Conservation (phyloP, 2,113 vertebrate genomes). For the Scomber japonicus region DNA sequence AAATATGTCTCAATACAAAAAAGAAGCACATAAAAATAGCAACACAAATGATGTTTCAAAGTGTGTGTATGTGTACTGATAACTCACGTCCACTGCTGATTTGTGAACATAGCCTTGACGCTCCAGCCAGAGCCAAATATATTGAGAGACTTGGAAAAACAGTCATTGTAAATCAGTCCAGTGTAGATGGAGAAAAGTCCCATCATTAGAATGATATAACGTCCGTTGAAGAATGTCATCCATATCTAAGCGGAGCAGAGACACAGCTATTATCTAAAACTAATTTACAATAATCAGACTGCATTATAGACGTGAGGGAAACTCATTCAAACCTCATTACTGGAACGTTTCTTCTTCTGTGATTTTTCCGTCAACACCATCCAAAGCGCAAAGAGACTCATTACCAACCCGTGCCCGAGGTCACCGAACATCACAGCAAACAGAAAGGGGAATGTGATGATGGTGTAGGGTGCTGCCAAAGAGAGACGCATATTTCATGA, state of each 20-base stretch:
- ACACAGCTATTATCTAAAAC: conserved; percentile 7
- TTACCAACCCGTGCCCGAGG: conserved; percentile 91
- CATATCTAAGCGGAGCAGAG: conserved; percentile 88
- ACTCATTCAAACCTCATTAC: conserved; percentile 88
- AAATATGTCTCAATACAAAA: not conserved
- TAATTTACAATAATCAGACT: not conserved
- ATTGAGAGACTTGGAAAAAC: conserved; percentile 97
- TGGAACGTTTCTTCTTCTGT: conserved; percentile 86
- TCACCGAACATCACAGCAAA: conserved; percentile 99
- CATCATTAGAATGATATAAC: conserved; percentile 97
- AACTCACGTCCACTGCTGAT: conserved; percentile 93
- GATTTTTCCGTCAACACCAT: conserved; percentile 93
- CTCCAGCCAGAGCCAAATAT: conserved; percentile 97
- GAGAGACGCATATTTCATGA: not conserved
- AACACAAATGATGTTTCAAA: not conserved
- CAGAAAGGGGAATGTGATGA: conserved; percentile 98
- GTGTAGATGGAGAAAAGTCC: conserved; percentile 97
- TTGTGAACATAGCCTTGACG: conserved; percentile 92
- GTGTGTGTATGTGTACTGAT: not conserved
- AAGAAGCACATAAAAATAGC: not conserved
- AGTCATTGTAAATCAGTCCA: conserved; percentile 98
- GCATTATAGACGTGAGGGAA: conserved; percentile 11
- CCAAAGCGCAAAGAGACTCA: conserved; percentile 93
- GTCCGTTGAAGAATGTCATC: conserved; percentile 92
- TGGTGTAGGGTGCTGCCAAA: conserved; percentile 92